These are phyloP conservation scores for Anarhynchus alexandrinus DNA, from an alignment of 2,113 vertebrate species.

Conservation along the genomic window DNA sequence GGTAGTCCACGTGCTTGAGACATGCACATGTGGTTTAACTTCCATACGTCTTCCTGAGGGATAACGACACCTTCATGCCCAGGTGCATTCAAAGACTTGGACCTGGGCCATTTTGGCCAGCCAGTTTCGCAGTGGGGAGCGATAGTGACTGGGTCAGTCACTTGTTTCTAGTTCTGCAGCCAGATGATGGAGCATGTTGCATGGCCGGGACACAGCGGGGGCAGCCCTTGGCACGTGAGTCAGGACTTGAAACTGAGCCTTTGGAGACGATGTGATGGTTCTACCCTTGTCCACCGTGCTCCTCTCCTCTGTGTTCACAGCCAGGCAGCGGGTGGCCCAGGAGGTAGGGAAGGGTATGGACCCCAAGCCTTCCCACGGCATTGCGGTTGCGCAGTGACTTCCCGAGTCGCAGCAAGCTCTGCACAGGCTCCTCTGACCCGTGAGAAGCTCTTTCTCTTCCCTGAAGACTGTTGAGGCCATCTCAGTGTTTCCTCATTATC, in stretches of 20 bases:
- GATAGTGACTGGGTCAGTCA: neutral
- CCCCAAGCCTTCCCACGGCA: neutral
- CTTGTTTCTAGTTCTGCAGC: neutral
- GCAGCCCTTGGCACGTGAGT: neutral
- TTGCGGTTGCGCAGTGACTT: fast-evolving
- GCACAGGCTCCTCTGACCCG: neutral
- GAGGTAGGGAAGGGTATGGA: neutral
- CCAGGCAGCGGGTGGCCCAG: neutral
- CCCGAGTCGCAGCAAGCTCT: neutral
- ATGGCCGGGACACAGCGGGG: fast-evolving
- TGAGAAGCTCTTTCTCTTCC: neutral
- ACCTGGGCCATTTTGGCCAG: neutral
- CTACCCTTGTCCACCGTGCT: neutral
- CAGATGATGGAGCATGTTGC: neutral
- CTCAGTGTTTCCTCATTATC: neutral
- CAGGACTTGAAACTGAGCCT: neutral
- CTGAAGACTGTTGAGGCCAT: neutral
- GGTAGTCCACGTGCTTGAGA: neutral
- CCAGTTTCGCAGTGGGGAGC: neutral
- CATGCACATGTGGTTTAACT: neutral
- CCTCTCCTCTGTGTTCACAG: neutral
- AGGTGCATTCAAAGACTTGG: neutral
- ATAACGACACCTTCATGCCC: neutral
- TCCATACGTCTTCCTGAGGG: neutral
- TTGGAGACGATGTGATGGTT: neutral